A percentile compares a stretch with the other conserved stretches of the same genome.
These are phyloP conservation scores for Microctonus hyperodae DNA, from an alignment of 2,888 invertebrate genomes.

Conservation along the genomic window DNA sequence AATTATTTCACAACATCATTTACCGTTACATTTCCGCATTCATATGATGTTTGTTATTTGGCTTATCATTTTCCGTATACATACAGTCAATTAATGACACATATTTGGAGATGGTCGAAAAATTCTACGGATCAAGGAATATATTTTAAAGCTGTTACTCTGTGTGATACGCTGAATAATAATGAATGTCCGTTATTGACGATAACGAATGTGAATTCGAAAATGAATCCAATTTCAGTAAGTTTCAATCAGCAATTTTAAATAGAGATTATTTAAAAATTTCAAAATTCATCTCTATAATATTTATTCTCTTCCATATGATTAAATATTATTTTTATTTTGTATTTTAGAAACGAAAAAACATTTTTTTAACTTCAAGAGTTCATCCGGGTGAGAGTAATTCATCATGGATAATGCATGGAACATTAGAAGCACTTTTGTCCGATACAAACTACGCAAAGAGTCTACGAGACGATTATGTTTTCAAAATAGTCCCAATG, in stretches of 20 bases:
- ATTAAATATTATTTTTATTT: neutral
- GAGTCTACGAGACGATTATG: conserved; percentile 73
- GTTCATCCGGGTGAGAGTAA: conserved; percentile 92
- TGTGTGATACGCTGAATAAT: conserved; percentile 75
- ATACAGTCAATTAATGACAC: conserved; percentile 78
- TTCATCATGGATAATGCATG: conserved; percentile 89
- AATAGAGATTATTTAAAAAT: too few relatives aligned
- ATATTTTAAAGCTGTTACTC: conserved; percentile 71
- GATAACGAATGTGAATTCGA: conserved; percentile 71
- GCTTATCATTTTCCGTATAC: conserved; percentile 91
- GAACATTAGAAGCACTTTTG: conserved; percentile 73
- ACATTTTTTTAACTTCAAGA: conserved; percentile 78
- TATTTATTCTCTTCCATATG: too few relatives aligned
- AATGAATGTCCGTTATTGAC: conserved; percentile 81
- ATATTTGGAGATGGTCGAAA: conserved; percentile 73
- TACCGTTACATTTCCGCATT: conserved; percentile 77
- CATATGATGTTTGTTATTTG: conserved; percentile 81
- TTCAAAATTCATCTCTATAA: conserved; percentile 1
- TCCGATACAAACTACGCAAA: conserved; percentile 67
- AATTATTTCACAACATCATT: conserved; percentile 82
- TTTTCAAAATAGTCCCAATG: conserved; percentile 90
- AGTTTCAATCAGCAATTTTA: conserved; percentile 37
- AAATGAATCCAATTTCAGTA: conserved; percentile 68
- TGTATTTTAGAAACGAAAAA: conserved; percentile 68
- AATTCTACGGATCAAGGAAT: conserved; percentile 65